Evolutionary conservation across 2,113 vertebrate species (phyloP).

Genomic region (Psettodes erumei): DNA sequence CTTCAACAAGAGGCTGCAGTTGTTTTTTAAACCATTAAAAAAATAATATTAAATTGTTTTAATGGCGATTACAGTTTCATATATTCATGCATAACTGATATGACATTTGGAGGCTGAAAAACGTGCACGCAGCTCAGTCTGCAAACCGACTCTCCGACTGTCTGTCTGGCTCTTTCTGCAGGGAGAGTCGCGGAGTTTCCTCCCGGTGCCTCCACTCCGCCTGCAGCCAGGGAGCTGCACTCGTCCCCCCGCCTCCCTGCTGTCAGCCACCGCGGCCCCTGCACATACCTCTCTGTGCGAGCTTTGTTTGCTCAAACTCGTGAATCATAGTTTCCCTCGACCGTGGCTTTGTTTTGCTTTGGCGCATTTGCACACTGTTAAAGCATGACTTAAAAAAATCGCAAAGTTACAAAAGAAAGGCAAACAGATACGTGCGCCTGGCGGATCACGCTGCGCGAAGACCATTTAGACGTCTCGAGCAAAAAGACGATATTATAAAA

Average conservation of each 20-base stretch:
- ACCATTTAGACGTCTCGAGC: neutral
- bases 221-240: slow-evolving; percentile 30
- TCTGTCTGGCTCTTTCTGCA: neutral
- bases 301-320: slow-evolving; percentile 67
- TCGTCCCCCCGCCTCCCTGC: no score
- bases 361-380: slow-evolving; percentile 33
- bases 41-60: neutral
- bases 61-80: neutral
- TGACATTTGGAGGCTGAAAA: neutral
- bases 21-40: neutral
- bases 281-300: slow-evolving; percentile 52
- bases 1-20: neutral
- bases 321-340: slow-evolving; percentile 55
- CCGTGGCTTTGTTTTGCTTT: slow-evolving; percentile 46
- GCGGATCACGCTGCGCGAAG: neutral
- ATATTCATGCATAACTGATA: no score
- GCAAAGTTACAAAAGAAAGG: slow-evolving; percentile 13
- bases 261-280: no score
- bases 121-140: neutral
- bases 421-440: slow-evolving; percentile 9
- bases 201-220: slow-evolving; percentile 15
- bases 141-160: neutral
- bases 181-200: slow-evolving; percentile 5
- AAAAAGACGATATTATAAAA: neutral
- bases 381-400: slow-evolving; percentile 1